A percentile compares a stretch with the other conserved stretches of the same genome.
phyloP scores from a whole-genome alignment of 2,888 invertebrate species.

The Philaethria dido region DNA sequence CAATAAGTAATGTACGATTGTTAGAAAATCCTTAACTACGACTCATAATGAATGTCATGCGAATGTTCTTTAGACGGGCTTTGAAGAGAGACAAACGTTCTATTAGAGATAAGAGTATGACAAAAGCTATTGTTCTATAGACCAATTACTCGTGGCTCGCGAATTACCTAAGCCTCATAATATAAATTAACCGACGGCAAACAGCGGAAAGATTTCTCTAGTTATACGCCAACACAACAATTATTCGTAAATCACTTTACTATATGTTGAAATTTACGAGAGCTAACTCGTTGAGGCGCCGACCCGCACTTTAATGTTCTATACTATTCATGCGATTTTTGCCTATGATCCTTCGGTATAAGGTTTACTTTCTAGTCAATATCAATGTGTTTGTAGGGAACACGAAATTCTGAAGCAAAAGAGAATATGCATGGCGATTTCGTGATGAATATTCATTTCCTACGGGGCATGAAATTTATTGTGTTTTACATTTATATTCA shows the following conservation, averaged over 20 bases:
- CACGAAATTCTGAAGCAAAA: constrained; percentile 76
- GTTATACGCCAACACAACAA: constrained; percentile 84
- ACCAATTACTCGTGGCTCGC: constrained; percentile 82
- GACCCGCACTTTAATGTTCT: constrained; percentile 63
- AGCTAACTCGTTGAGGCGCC: constrained; percentile 64
- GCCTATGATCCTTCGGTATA: constrained; percentile 59
- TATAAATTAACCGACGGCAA: constrained; percentile 83
- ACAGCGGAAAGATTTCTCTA: constrained; percentile 84
- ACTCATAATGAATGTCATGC: constrained; percentile 58
- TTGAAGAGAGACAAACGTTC: constrained; percentile 74
- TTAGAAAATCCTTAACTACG: constrained; percentile 29
- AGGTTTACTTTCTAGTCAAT: constrained; percentile 65
- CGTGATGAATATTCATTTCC: constrained; percentile 85
- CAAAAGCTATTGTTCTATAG: constrained; percentile 83
- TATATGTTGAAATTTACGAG: constrained; percentile 84
- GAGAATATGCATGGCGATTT: constrained; percentile 84
- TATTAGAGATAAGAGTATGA: constrained; percentile 79
- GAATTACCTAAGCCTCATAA: constrained; percentile 84
- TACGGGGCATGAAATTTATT: constrained; percentile 84
- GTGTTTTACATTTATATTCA: constrained; percentile 85
- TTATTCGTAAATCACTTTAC: constrained; percentile 85
- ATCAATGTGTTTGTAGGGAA: constrained; percentile 59
- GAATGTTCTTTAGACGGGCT: constrained; percentile 70
- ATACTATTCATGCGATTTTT: constrained; percentile 59
- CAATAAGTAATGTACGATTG: constrained; percentile 30